Base-by-base conservation (phyloP, 2,888 invertebrate species). In the Drosophila phalerata region DNA sequence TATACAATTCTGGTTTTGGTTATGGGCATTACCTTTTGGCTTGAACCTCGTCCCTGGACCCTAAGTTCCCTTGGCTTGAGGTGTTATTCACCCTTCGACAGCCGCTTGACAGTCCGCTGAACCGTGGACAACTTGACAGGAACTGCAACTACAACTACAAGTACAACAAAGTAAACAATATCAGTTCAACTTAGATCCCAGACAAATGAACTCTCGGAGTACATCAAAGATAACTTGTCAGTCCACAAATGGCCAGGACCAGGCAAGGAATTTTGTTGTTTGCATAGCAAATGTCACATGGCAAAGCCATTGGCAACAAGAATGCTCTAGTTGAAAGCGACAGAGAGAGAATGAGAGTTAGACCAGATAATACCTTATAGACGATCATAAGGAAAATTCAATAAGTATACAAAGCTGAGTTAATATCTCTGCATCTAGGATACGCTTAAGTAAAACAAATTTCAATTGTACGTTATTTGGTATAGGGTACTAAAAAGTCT, bases 151-250 rank as follows among this genome's bases (percentile, higher is more conserved):
- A 58, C 74, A 53, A 53, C 22, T 32, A 42, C 60, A 66, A 80
- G 38, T 32, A 49, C 56, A 60, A 69, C 45, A 75, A 69, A 51
- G 68, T 69, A 81, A 81, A 85, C 69, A 85, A 73, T 71, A 43
- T 53, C 60, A 63, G 56, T 55, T 51, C 66, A 73, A 61, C 77
- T 80, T 63, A 72, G 60, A 66, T 57, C 63, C 51, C 62, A 66
- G 42, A 66, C 68, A 74, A 77, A 69, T 80, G 71, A 71, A 70
- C 64, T 58, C 61, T 64, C 63, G 62, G 51, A 62, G 61, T 61
- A 81, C 68, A 73, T 79, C 79, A 85, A 85, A 85, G 77, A 72
- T 48, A 75, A 75, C 63, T 73, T 68, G 80, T 73, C 68, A 62
- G 77, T 78, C 70, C 66, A 69, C 73, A 69, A 63, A 66, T 61